Base-by-base conservation (phyloP, 2,888 invertebrate genomes). In the Noctua comes region DNA sequence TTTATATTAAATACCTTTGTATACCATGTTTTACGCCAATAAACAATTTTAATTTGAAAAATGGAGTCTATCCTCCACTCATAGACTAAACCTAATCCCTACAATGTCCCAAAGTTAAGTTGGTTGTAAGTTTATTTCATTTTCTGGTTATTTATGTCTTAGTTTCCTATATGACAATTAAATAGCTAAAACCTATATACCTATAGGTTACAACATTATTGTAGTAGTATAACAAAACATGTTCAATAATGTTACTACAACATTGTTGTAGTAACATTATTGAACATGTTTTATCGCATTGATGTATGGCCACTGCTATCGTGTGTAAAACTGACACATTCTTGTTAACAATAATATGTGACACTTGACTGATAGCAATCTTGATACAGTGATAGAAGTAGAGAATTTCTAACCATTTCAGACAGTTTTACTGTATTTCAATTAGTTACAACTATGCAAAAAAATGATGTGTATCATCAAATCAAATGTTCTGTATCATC, bases 311-410 rank as follows among this genome's bases (percentile, higher is more conserved):
- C 62, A 66, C 46, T n/a, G 5, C 27, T 59, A 62, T 48, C 66
- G 21, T 54, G 7, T 11, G 27, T 54, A 40, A 48, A 65, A 66
- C 24, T 66, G 16, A 43, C 18, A 21, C 1, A 10, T 21, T 43
- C 24, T 43, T 69, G 51, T 18, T 27, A 43, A 73, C 65, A 73
- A 48, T 57, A 36, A 36, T 31, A 21, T 27, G 24, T 73, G 27
- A 43, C n/a, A 66, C 65, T 43, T 66, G 48, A 79, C 46, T 66
- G 57, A 81, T 73, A 73, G 18, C n/a, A 51, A 81, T 73, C 62
- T 62, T 51, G 78, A 68, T 51, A 78, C 36, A 43, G 43, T 43
- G 18, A 68, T 10, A 40, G 48, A 68, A 77, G 68, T 77, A 46
- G 21, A 68, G 3, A 71, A 68, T 72, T 21, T n/a, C 8, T n/a